Evolutionary conservation across 1,140 invertebrate species (phyloP).

Genomic region (Cherax destructor): DNA sequence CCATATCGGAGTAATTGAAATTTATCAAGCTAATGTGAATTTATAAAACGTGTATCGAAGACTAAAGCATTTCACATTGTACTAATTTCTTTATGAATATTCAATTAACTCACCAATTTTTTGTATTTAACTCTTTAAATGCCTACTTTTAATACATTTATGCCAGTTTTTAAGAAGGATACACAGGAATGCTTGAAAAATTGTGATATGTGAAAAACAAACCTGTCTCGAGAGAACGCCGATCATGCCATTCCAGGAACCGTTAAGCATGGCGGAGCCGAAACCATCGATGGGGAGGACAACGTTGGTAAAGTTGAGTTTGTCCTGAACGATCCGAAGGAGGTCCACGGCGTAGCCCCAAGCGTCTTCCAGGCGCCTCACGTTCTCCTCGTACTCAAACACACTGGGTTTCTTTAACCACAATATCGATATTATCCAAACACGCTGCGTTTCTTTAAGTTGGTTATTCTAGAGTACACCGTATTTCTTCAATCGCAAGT

Average conservation of each 20-base stretch:
- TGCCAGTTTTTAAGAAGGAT: not conserved
- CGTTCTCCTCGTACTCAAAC: not conserved
- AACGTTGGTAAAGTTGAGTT: conserved; percentile 30
- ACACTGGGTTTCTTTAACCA: conserved; percentile 38
- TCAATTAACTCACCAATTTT: not conserved
- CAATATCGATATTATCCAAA: no score
- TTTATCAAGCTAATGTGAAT: no score
- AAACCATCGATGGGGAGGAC: conserved; percentile 13
- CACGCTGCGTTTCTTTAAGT: no score
- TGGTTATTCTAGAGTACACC: no score
- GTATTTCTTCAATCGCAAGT: no score
- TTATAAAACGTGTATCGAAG: no score
- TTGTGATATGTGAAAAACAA: not conserved
- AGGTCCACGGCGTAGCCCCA: conserved; percentile 32
- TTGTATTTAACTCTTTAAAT: not conserved
- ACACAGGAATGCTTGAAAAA: no score
- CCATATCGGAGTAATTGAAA: no score
- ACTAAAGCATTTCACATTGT: no score
- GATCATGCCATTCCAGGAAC: conserved; percentile 57
- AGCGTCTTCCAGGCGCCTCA: not conserved
- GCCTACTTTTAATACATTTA: not conserved
- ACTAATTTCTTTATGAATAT: no score
- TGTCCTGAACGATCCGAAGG: not conserved
- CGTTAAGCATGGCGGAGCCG: conserved; percentile 28
- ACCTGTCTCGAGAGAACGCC: conserved; percentile 33